Conservation (phyloP, 2,113 vertebrate species). For the Apistogramma diplotaenia region DNA sequence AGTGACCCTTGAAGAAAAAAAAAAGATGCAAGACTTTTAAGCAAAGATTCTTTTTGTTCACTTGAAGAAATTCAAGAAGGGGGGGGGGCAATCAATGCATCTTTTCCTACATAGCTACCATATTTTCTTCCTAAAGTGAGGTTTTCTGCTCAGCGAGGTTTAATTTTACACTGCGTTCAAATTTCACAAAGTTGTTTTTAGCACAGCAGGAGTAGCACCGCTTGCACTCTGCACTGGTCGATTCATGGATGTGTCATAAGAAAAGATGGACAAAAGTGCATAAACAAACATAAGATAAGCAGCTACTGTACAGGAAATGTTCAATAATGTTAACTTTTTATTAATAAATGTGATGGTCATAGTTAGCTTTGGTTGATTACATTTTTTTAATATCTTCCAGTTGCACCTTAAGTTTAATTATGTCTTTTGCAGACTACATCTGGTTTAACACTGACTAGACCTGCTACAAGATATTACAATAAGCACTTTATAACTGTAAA, state of each 20-base stretch:
- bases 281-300: neutral
- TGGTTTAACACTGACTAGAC: neutral
- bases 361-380: neutral
- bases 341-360: neutral
- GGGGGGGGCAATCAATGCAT: neutral
- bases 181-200: constrained; percentile 14
- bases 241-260: neutral
- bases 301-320: neutral
- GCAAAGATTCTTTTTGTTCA: constrained; percentile 53
- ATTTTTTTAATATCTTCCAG: neutral
- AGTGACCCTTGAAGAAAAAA: constrained; percentile 56
- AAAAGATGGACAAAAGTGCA: neutral
- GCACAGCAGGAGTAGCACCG: neutral
- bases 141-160: neutral
- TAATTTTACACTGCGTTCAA: neutral
- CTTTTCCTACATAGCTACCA: constrained; percentile 18
- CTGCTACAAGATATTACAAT: neutral
- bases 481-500: neutral
- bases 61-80: constrained; percentile 31
- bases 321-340: neutral
- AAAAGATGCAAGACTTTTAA: constrained; percentile 52
- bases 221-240: neutral
- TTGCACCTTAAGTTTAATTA: neutral
- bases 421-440: neutral
- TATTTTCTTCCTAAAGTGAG: neutral